phyloP scores from a whole-genome alignment of 2,888 invertebrate genomes.

The Agriopis aurantiaria region DNA sequence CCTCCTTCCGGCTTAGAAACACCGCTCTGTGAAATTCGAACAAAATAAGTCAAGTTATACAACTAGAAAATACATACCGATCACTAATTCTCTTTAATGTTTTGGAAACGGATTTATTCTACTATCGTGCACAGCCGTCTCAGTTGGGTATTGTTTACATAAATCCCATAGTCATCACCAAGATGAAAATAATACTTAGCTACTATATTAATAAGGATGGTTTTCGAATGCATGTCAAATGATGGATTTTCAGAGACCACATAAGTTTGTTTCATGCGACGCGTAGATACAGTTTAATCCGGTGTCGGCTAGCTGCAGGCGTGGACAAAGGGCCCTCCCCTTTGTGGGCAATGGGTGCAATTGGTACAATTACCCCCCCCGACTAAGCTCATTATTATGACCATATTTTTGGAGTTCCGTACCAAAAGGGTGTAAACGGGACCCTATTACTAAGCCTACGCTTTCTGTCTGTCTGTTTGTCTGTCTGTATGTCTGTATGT shows the following conservation, averaged over 20 bases:
- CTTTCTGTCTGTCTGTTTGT: too few species aligned
- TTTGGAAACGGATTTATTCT: slow-evolving; percentile 31
- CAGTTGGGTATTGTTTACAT: slow-evolving; percentile 22
- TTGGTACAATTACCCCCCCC: too few species aligned
- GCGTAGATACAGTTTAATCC: slow-evolving; percentile 46
- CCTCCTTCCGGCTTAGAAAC: too few species aligned
- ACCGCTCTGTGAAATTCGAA: too few species aligned
- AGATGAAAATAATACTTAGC: slow-evolving; percentile 2
- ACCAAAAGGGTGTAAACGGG: too few species aligned
- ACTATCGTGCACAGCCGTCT: slow-evolving; percentile 20
- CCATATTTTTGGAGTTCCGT: too few species aligned
- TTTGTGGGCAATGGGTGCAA: not conserved
- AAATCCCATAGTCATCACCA: not conserved
- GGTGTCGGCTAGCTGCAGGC: slow-evolving; percentile 47
- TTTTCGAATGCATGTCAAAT: slow-evolving; percentile 13
- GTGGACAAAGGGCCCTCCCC: not conserved
- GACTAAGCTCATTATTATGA: too few species aligned
- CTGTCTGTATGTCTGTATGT: too few species aligned
- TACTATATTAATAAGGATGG: not conserved
- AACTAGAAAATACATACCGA: not conserved
- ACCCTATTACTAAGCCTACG: too few species aligned
- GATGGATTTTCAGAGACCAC: slow-evolving; percentile 31
- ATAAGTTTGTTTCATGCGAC: slow-evolving; percentile 31
- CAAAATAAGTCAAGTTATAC: not conserved
- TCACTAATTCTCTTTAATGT: slow-evolving; percentile 13